Base-by-base conservation (phyloP, 2,113 vertebrate species). In the Phyllopteryx taeniolatus region DNA sequence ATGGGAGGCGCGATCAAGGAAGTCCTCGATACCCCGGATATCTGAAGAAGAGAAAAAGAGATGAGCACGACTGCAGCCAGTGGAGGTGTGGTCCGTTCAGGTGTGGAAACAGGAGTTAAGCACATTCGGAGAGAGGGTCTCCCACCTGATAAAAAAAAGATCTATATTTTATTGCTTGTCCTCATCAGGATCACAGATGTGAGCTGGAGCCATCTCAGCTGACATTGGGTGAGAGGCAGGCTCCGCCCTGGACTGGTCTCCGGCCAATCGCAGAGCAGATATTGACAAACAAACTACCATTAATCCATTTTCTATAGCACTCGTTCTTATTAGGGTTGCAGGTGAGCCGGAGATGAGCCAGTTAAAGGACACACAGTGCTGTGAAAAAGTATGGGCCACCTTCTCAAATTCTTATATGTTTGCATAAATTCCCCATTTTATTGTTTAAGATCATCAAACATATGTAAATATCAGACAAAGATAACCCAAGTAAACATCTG, bases 21-120 rank as follows among this genome's bases (percentile, higher is more conserved):
- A 98, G 79, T 99, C 96, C 85, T 99, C 95, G 88, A 99, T 98
- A 71, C 98, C 98, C 68, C 97, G 96, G 84, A 99, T 99, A 92
- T 98, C 98, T 99, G 68, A 1, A 72, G 56, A 17, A 86, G 76
- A 74, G 31, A 67, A 1, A 35, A 75, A 79, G 42, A 61, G 6
- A 13, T 61, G 59, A 8, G 31, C 59, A 35, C 33, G 7, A 35
- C 13, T 59, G 22, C 57, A 14, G 57, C 47, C 47, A 51, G 47
- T 17, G 13, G 57, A 33, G 57, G 4, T 15, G 13, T 39, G 14
- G 31, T 35, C 20, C 2, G 17, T 11, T 7, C 20, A 56, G 3
- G n/a, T 22, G 8, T 56, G 53, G 20, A 56, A 56, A 8, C 20
- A n/a, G 51, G 53, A 54, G 9, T 54, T 39, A 39, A 39, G 35